Base-by-base conservation (phyloP, 2,888 invertebrate species). In the Meloe dianella region DNA sequence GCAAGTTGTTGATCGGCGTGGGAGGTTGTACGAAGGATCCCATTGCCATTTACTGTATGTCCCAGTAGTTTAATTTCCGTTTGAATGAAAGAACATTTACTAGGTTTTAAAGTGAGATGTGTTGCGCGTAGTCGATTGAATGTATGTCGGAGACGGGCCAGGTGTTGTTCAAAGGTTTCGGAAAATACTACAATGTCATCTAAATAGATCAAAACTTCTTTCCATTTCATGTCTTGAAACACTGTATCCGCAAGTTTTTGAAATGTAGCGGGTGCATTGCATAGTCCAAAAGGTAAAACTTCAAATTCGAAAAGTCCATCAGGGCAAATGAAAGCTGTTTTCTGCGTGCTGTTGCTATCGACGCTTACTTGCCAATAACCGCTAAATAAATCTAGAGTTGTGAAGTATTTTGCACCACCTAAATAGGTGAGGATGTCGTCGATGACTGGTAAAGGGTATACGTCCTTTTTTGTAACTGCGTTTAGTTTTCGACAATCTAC, bases 261-360 rank as follows among this genome's bases (percentile, higher is more conserved):
- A 57, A 75, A 76, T 0, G 72, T 72, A 0, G 60, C 67, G 0
- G 75, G 74, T 12, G 74, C 72, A 24, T 72, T 73, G 27, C 73
- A 73, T 56, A 74, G 62, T 3, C 74, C 76, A 57, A 75, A 75
- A 22, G 66, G 64, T 35, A 76, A 38, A 20, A 70, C 69, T 20
- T 72, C 68, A 38, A 73, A 76, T 61, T 72, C 68, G 35, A 67
- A 75, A 30, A 69, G 65, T 3, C 74, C 73, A 38, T 71, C 70
- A 30, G 67, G 68, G 14, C 66, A 70, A 8, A 70, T 63, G 57
- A 74, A 74, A 6, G 73, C 71, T 14, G 74, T 74, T 29, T 71
- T 68, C 29, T 69, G 60, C 35, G 68, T 69, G 29, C 64, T 65
- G 3, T 47, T 17, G 54, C 67, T 65, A 14, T 68, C 66, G 4